Conservation (phyloP, 2,797 vertebrate genomes). For the Anas georgica region DNA sequence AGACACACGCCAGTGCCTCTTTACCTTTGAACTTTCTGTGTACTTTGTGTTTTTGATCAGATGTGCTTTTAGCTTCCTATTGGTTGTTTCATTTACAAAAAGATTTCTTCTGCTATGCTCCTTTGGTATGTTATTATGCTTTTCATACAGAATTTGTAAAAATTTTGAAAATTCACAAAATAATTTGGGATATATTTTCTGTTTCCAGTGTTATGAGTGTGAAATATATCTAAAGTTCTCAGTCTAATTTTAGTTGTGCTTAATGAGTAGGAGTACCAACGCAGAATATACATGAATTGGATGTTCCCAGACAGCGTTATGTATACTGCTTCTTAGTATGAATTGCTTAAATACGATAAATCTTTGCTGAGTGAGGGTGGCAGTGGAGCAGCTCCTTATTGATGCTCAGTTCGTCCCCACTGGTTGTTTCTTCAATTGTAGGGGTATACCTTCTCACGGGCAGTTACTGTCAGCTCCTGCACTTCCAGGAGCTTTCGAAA, state of each 20-base stretch:
- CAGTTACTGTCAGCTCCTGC: background rate
- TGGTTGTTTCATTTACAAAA: background rate
- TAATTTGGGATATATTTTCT: background rate
- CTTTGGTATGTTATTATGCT: background rate
- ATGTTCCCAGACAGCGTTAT: background rate
- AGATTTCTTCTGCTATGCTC: background rate
- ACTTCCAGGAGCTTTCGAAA: background rate
- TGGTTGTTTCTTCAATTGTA: background rate
- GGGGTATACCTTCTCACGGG: background rate
- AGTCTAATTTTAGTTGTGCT: background rate
- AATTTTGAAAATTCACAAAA: background rate
- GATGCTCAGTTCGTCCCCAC: background rate
- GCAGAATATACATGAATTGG: background rate
- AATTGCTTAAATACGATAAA: background rate
- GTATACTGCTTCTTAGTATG: rapidly evolving
- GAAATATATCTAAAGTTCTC: background rate
- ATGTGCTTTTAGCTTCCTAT: background rate
- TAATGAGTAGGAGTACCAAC: background rate
- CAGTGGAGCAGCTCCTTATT: background rate
- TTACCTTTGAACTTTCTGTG: background rate
- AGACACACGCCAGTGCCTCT: background rate
- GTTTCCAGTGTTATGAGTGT: background rate
- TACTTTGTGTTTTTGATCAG: background rate
- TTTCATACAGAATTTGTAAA: background rate
- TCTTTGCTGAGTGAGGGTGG: background rate